Base-by-base conservation (phyloP, 2,113 vertebrate species). In the Pyxicephalus adspersus region DNA sequence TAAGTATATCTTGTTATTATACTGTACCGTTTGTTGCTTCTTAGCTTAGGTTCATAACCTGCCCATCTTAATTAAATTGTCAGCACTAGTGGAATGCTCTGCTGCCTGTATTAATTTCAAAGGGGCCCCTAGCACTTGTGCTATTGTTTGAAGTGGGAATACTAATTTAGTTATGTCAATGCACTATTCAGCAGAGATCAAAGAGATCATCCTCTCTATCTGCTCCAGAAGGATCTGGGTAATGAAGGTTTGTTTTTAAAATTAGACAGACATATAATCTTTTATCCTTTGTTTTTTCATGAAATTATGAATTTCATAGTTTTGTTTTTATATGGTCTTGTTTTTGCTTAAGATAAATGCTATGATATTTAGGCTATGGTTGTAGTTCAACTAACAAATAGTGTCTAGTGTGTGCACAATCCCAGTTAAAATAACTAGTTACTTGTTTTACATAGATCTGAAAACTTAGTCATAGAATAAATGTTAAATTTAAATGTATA, bases 1-100 rank as follows among this genome's bases (percentile, higher is more conserved):
- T 99, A 91, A 87, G 97, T 96, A 87, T 77, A 84, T 45, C 71
- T 84, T 84, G 28, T 85, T 22, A 51, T 82, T 78, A 13, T 26
- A 79, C 65, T 52, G 61, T 75, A 31, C 76, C 5, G 26, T 38
- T 29, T 78, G 52, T 79, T 57, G 79, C 70, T 38, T 65, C 70
- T 57, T 51, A 65, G 29, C 70, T 16, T 60, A 68, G 65, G 5
- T n/a, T 76, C 83, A 50, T 0, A 16, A 29, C 19, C 68, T 83
- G 72, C 64, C 76, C 54, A 84, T 84, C 83, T 20, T 84, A 84
- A 81, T 84, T 75, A 85, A 76, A 77, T 83, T 70, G 20, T 85
- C 84, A 84, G 80, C 71, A 61, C 52, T 54, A 81, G 55, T 22
- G 1, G 78, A 78, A 82, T 58, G 54, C 84, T 86, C 80, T 86